Evolutionary conservation across 2,113 vertebrate genomes (phyloP).

Genomic region (Mesoclemmys tuberculata): DNA sequence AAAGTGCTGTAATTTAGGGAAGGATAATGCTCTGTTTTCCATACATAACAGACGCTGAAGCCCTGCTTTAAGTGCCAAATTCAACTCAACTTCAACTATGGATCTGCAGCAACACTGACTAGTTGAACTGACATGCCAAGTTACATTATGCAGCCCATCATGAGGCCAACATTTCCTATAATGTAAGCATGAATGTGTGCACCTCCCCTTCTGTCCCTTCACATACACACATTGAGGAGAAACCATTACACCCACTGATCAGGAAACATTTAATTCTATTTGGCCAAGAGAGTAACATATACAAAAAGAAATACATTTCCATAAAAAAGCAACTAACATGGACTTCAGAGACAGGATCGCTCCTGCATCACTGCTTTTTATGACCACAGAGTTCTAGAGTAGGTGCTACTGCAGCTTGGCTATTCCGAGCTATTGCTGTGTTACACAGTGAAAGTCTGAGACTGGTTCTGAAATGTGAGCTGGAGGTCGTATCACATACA

Average conservation of each 20-base stretch:
- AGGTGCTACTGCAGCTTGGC: neutral
- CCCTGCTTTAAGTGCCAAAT: neutral
- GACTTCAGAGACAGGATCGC: neutral
- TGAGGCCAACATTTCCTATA: neutral
- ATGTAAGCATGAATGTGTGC: neutral
- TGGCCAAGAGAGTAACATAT: slow-evolving; percentile 3
- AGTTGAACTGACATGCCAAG: neutral
- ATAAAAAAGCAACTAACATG: neutral
- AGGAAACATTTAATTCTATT: slow-evolving; percentile 26
- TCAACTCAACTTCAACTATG: neutral
- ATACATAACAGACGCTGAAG: neutral
- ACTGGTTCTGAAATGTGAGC: neutral
- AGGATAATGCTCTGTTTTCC: neutral
- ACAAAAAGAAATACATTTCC: neutral
- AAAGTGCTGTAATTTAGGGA: neutral
- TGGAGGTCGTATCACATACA: neutral
- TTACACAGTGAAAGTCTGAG: neutral
- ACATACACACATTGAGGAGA: neutral
- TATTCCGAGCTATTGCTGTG: neutral
- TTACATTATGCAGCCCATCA: neutral
- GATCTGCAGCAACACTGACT: neutral
- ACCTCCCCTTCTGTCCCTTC: neutral
- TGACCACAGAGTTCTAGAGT: neutral
- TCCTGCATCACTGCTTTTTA: fast-evolving
- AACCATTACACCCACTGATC: neutral